Evolutionary conservation across 64 coral and sea anemone genomes (phyloP).

Genomic region (Astreopora myriophthalma): DNA sequence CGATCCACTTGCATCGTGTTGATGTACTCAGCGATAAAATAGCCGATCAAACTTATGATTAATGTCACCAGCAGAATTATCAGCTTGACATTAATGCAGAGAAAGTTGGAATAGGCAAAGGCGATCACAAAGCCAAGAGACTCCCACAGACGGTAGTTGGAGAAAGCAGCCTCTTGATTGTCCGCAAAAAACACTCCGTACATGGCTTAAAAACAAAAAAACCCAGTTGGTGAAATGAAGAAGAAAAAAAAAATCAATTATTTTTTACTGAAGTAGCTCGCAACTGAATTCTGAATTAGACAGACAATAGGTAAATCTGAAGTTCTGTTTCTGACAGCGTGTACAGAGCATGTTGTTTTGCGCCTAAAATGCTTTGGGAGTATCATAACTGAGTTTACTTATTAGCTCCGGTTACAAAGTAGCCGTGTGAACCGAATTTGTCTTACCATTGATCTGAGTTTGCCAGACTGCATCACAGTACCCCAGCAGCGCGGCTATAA

Average conservation of each 20-base stretch:
- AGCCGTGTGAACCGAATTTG: not conserved
- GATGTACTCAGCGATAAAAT: constrained; percentile 72
- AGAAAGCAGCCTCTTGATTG: constrained; percentile 96
- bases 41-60: constrained; percentile 57
- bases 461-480: constrained; percentile 99
- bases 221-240: too few species aligned
- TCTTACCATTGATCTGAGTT: constrained; percentile 97
- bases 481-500: constrained; percentile 84
- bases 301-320: too few species aligned
- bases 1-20: constrained; percentile 66
- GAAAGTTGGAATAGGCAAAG: constrained; percentile 76
- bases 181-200: constrained; percentile 91
- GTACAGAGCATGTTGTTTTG: too few species aligned
- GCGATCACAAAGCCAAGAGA: constrained; percentile 88
- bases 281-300: too few species aligned
- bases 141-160: constrained; percentile 98
- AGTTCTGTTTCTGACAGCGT: too few species aligned
- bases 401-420: not conserved
- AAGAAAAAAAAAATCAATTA: too few species aligned
- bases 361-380: too few species aligned
- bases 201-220: constrained; percentile 68
- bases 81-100: constrained; percentile 84
- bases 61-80: constrained; percentile 76
- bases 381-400: too few species aligned
- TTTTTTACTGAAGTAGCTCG: too few species aligned